phyloP scores from a whole-genome alignment of 2,113 vertebrate genomes.

The Sus scrofa region DNA sequence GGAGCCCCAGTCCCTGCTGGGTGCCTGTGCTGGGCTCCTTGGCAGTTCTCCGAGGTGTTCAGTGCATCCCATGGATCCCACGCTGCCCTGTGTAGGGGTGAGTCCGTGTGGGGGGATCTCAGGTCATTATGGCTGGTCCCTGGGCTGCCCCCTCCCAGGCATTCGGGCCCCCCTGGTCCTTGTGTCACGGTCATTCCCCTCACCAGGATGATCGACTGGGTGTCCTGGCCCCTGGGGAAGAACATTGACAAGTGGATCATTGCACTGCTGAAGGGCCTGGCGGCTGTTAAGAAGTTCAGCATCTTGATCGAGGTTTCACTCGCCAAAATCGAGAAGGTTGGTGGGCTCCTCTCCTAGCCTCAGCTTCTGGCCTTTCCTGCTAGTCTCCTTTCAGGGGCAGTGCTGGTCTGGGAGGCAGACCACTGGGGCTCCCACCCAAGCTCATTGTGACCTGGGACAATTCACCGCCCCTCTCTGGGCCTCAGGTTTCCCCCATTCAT shows the following conservation, averaged over 20 bases:
- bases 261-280: slow-evolving; percentile 90
- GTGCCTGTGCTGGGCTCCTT: background rate
- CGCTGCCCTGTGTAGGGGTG: background rate
- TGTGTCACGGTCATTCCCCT: slow-evolving; percentile 42
- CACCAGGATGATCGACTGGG: slow-evolving; percentile 92
- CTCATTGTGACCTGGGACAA: background rate
- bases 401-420: background rate
- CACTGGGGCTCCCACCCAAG: background rate
- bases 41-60: background rate
- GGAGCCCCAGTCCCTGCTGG: background rate
- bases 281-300: slow-evolving; percentile 92
- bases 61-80: background rate
- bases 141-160: background rate
- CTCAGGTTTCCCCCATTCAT: background rate
- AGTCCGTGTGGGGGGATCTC: background rate
- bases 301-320: slow-evolving; percentile 92
- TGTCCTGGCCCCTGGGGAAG: slow-evolving; percentile 91
- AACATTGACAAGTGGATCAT: slow-evolving; percentile 93
- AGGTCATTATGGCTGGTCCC: background rate
- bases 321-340: slow-evolving; percentile 92
- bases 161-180: background rate
- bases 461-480: background rate
- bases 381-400: background rate
- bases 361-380: background rate
- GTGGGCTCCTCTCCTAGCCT: slow-evolving; percentile 64